Conservation (phyloP, 2,888 invertebrate species). For the Melieria crassipennis region DNA sequence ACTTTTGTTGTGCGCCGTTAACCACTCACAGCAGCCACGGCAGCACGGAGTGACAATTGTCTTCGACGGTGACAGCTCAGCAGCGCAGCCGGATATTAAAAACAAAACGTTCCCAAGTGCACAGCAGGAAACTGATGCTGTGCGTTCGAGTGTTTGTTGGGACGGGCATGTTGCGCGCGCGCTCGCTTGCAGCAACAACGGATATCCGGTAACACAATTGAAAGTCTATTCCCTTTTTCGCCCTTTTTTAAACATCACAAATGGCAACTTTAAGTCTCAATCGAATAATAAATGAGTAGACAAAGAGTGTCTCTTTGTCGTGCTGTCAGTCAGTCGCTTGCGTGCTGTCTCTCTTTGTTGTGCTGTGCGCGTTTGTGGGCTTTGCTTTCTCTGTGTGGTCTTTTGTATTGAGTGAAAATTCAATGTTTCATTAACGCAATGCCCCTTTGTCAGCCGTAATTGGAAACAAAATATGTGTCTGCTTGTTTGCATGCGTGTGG, state of each 20-base stretch:
- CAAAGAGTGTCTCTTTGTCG: not conserved
- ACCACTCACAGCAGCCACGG: too few relatives aligned
- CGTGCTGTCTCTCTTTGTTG: not conserved
- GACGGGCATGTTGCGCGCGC: not conserved
- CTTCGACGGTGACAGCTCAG: too few relatives aligned
- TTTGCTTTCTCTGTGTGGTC: not conserved
- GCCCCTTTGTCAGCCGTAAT: not conserved
- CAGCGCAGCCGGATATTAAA: too few relatives aligned
- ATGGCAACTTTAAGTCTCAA: not conserved
- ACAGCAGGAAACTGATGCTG: too few relatives aligned
- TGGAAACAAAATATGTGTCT: conserved; percentile 1
- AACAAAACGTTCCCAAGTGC: too few relatives aligned
- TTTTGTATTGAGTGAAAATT: not conserved
- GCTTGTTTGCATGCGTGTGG: not conserved
- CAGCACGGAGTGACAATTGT: too few relatives aligned
- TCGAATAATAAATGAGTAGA: not conserved
- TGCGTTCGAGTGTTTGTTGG: too few relatives aligned
- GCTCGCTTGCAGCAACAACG: not conserved
- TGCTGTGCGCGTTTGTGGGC: not conserved
- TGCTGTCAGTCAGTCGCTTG: not conserved
- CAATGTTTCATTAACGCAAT: not conserved
- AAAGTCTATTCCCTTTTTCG: not conserved
- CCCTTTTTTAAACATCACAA: not conserved
- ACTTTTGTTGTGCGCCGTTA: too few relatives aligned
- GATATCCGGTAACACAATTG: conserved; percentile 1